Conservation (phyloP, 2,113 vertebrate species). For the Lontra canadensis region DNA sequence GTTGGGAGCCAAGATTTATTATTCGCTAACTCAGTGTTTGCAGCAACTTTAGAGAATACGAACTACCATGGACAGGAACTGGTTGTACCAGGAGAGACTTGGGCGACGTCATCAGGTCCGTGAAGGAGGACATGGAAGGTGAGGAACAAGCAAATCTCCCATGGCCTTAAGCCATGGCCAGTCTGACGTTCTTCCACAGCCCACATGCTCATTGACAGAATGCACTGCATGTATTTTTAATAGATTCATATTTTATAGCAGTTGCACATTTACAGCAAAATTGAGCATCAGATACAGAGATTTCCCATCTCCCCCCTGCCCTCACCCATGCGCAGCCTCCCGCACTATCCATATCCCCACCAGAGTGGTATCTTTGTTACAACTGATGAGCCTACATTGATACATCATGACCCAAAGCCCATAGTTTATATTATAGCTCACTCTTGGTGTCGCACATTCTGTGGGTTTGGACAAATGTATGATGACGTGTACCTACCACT, state of each 20-base stretch:
- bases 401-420: not conserved
- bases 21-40: rapidly evolving
- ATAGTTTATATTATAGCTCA: not conserved
- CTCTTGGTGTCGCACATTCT: not conserved
- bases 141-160: not conserved
- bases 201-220: rapidly evolving
- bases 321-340: not conserved
- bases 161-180: not conserved
- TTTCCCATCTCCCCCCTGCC: too few species aligned
- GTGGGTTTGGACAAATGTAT: not conserved
- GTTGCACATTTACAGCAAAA: not conserved
- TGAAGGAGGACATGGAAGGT: not conserved
- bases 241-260: not conserved
- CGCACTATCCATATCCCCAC: too few species aligned
- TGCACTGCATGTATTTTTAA: not conserved
- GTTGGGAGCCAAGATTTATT: not conserved
- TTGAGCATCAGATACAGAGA: not conserved
- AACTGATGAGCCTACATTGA: rapidly evolving
- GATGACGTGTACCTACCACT: rapidly evolving
- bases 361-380: not conserved
- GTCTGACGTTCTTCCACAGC: not conserved
- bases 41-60: not conserved
- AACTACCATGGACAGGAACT: not conserved
- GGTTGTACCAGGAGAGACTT: not conserved
- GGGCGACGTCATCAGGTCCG: not conserved